Base-by-base conservation (phyloP, 2,888 invertebrate genomes). In the Leptinotarsa peninsularis region DNA sequence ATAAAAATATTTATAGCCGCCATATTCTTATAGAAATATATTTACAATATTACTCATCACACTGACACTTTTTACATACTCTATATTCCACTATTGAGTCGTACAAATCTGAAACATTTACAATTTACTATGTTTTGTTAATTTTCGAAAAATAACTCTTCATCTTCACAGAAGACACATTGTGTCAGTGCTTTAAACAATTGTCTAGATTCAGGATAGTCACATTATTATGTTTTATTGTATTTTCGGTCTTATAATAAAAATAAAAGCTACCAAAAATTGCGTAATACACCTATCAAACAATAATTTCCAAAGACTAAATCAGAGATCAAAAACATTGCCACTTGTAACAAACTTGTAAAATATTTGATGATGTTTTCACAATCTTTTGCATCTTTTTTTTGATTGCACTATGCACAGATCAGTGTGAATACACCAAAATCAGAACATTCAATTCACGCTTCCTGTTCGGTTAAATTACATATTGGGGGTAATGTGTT, bases 301-400 rank as follows among this genome's bases (percentile, higher is more conserved):
- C 58, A 70, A 73, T 76, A 78, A 77, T 77, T 79, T 79, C 72
- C 80, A 74, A 77, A 76, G 77, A 81, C 78, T 81, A 80, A 80
- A 85, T 85, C 82, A 86, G 87, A 87, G 87, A 87, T 87, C 87
- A 88, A 87, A 85, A 85, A 83, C 86, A 88, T 88, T 88, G 88
- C 88, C 87, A 87, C 87, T 85, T 86, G 84, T 86, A 84, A 83
- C 79, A 66, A 68, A 75, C 78, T 76, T 74, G 66, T 73, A 75
- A 76, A 77, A 71, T 67, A 76, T 58, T 72, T 60, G 54, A 76
- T 74, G 72, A 75, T 74, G 75, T 73, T 75, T 74, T 75, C 75
- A 75, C 74, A 67, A 74, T 76, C 50, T 63, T 68, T 70, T 71
- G 69, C 68, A 68, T 76, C 76, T 78, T 77, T 76, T 73, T 76